Base-by-base conservation (phyloP, 2,888 invertebrate genomes). In the Eupithecia exiguata region DNA sequence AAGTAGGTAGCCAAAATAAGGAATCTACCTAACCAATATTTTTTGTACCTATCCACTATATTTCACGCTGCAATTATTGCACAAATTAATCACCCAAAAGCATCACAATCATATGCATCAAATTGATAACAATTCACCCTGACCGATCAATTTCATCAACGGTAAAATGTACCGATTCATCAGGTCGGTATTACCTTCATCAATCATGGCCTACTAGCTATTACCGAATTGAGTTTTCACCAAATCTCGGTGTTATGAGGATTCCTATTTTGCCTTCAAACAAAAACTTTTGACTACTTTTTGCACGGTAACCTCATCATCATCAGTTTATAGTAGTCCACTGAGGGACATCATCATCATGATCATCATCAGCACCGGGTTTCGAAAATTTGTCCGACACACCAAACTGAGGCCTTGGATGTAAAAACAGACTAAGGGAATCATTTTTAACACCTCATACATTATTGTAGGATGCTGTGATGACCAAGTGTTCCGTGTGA, bases 211-310 rank as follows among this genome's bases (percentile, higher is more conserved):
- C 35, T 58, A 58, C 62, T 62, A 35, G 62, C 62, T 35, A 62
- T 62, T 62, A 62, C 35, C 62, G 62, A 62, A 62, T 62, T 62
- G 35, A 62, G 62, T 62, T 35, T 62, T 16, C 14, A 61, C 12
- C 30, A 2, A 18, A 35, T 62, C 1, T 7, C 12, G 53, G 12
- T 12, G n/a, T n/a, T 4, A 49, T n/a, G 21, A 21, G 53, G 18
- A 12, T 5, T 21, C 49, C 1, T 12, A 49, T 9, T n/a, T n/a
- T 3, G 0, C 25, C 25, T 25, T 14, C 25, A 12, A 58, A 58
- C 25, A 25, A 25, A 14, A 25, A 25, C 5, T 58, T 58, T 12
- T 58, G 25, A 14, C 21, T 25, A 5, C 25, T 12, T 58, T 25
- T 58, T 25, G 49, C 58, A 49, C 18, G 18, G 14, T 43, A 43